A percentile compares a stretch with the other conserved stretches of the same genome.
These are phyloP conservation scores for Saccopteryx leptura DNA, from an alignment of 2,113 vertebrate species.

Conservation along the genomic window DNA sequence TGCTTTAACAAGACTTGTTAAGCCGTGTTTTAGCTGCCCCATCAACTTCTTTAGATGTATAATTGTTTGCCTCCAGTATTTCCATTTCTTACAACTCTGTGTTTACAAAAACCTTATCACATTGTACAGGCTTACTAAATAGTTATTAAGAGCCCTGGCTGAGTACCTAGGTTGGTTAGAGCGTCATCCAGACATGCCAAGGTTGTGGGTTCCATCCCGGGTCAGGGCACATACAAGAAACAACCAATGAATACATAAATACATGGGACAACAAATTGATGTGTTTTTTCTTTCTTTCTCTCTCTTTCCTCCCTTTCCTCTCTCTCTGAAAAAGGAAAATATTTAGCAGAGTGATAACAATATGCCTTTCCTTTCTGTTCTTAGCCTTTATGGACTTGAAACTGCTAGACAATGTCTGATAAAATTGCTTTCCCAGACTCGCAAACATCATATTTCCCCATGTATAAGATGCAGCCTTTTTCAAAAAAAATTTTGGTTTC, in stretches of 20 bases:
- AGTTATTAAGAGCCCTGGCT: not conserved
- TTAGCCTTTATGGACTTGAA: not conserved
- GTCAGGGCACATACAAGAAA: no score
- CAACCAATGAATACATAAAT: no score
- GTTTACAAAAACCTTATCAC: not conserved
- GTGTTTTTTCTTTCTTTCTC: no score
- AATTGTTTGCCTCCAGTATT: not conserved
- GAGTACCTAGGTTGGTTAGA: no score
- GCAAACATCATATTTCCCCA: not conserved
- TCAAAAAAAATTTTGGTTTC: no score
- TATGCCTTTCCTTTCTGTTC: not conserved
- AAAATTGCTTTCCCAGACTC: not conserved
- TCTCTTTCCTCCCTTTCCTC: no score
- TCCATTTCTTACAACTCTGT: conserved; percentile 34
- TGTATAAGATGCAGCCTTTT: no score
- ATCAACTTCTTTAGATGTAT: not conserved
- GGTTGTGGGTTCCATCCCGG: no score
- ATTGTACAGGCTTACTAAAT: not conserved
- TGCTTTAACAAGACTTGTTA: not conserved
- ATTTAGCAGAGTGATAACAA: not conserved
- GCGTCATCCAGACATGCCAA: no score
- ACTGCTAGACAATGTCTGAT: not conserved
- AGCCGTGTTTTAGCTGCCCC: not conserved
- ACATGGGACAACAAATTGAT: no score
- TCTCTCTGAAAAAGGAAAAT: no score